Percentiles rank a stretch among this genome's conserved stretches.
phyloP scores from a whole-genome alignment of 2,888 invertebrate genomes.

The Phaonia tiefii region DNA sequence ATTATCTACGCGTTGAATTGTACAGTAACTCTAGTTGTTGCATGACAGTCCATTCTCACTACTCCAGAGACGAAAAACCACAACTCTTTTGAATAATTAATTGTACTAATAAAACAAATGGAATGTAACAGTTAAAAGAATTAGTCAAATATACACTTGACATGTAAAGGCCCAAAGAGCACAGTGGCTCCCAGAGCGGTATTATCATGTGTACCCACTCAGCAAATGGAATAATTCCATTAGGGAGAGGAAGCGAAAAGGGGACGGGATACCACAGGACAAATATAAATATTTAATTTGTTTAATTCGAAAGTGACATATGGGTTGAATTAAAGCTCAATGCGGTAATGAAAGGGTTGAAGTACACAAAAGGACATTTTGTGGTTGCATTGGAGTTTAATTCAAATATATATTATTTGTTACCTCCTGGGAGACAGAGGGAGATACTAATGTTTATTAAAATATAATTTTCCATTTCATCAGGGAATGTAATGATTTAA shows the following conservation, averaged over 20 bases:
- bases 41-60: too few species aligned
- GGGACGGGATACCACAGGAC: not conserved
- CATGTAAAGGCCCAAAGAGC: not conserved
- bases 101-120: slow-evolving; percentile 47
- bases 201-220: not conserved
- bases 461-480: too few species aligned
- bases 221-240: not conserved
- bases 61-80: too few species aligned
- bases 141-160: slow-evolving; percentile 10
- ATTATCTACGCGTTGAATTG: too few species aligned
- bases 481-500: slow-evolving; percentile 16
- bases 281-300: slow-evolving; percentile 23
- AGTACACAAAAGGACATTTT: not conserved
- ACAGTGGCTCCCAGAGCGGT: not conserved
- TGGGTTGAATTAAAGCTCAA: slow-evolving; percentile 45
- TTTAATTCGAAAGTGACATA: slow-evolving; percentile 39
- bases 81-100: slow-evolving; percentile 54
- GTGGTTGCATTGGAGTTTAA: not conserved
- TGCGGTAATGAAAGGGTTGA: slow-evolving; percentile 35
- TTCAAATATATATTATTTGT: too few species aligned
- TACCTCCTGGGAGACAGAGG: too few species aligned
- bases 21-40: too few species aligned
- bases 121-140: slow-evolving; percentile 27
- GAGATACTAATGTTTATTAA: too few species aligned
- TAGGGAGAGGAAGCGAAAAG: not conserved